Conservation (phyloP, 1,140 invertebrate species). For the Panagrolaimus sp. region DNA sequence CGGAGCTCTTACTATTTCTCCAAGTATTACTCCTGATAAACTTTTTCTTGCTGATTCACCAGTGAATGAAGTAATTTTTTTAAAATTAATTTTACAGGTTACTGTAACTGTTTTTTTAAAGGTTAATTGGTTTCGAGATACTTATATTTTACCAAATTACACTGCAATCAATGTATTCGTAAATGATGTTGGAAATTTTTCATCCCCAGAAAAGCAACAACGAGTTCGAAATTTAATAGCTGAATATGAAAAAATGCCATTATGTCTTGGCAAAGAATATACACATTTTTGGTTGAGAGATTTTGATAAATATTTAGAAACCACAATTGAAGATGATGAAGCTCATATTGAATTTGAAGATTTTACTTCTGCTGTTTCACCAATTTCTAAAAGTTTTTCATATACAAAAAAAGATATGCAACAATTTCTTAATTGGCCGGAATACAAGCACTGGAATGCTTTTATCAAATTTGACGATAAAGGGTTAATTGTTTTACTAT, state of each 20-base stretch:
- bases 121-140: no score
- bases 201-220: conserved; percentile 19
- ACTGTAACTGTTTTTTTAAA: no score
- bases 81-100: no score
- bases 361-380: not conserved
- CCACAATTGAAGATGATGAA: not conserved
- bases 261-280: conserved; percentile 41
- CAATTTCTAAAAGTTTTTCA: not conserved
- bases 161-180: conserved; percentile 44
- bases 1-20: conserved; percentile 19
- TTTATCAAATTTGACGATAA: conserved; percentile 35
- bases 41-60: conserved; percentile 37
- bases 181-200: conserved; percentile 39
- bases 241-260: conserved; percentile 36
- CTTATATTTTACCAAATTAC: conserved; percentile 45
- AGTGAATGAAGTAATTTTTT: conserved; percentile 33
- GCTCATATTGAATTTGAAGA: not conserved
- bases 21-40: conserved; percentile 37
- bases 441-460: conserved; percentile 50
- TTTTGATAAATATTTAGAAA: conserved; percentile 32
- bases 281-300: conserved; percentile 50
- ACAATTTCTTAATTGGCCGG: conserved; percentile 45
- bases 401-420: conserved; percentile 32
- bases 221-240: conserved; percentile 31
- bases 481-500: not conserved